phyloP scores from a whole-genome alignment of 2,113 vertebrate species.

The Penelope pileata region DNA sequence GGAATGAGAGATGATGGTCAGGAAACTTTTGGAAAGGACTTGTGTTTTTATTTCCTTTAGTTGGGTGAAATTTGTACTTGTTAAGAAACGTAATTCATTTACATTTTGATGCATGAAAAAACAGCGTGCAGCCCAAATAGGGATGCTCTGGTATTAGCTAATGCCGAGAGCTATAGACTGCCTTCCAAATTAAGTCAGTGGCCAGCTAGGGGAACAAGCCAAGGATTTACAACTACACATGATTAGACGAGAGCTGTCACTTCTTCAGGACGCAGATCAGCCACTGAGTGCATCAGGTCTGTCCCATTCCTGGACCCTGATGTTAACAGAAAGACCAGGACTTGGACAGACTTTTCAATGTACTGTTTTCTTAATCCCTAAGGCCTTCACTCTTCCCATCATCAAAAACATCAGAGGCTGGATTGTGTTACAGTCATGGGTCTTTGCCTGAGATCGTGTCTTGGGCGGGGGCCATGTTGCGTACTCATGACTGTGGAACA shows the following conservation, averaged over 20 bases:
- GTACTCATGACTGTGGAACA: neutral
- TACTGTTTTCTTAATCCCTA: neutral
- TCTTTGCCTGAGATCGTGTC: neutral
- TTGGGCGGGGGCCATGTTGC: accelerated
- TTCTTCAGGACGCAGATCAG: neutral
- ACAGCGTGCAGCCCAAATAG: neutral
- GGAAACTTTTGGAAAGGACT: neutral
- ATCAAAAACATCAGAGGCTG: neutral
- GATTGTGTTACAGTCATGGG: neutral
- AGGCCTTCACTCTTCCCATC: neutral
- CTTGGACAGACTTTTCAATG: neutral
- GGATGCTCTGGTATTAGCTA: neutral
- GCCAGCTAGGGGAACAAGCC: neutral
- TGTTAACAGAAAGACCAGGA: neutral
- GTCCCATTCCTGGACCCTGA: neutral
- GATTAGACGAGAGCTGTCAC: neutral
- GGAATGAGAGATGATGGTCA: neutral
- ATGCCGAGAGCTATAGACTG: neutral
- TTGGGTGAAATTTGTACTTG: neutral
- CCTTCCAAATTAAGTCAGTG: neutral
- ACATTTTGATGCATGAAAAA: neutral
- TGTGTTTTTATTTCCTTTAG: neutral
- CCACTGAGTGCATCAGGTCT: neutral
- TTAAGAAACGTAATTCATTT: neutral
- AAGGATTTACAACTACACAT: neutral